Conservation (phyloP, 2,113 vertebrate genomes). For the Parotia lawesii region DNA sequence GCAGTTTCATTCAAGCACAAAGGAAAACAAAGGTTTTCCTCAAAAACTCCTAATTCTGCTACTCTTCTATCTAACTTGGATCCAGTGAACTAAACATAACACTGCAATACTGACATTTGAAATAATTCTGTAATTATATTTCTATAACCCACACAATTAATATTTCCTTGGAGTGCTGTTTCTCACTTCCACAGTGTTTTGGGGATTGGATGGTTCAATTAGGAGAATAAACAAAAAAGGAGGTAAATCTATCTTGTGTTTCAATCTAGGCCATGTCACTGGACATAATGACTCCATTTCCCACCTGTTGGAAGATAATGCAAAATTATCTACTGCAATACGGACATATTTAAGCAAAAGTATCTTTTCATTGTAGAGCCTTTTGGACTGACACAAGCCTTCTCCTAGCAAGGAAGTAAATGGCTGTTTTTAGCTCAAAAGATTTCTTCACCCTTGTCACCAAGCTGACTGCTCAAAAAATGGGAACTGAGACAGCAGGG, state of each 20-base stretch:
- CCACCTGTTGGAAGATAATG: neutral
- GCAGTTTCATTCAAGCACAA: neutral
- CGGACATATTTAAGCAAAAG: neutral
- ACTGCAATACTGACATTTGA: neutral
- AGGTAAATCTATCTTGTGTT: neutral
- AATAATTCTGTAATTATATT: neutral
- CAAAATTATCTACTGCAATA: neutral
- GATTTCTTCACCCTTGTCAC: neutral
- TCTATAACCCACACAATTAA: neutral
- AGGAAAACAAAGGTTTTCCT: neutral
- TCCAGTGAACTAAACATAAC: neutral
- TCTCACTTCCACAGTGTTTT: neutral
- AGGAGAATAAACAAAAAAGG: neutral
- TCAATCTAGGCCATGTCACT: neutral
- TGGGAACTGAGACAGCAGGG: neutral
- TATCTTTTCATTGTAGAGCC: neutral
- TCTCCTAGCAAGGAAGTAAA: neutral
- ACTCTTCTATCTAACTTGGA: neutral
- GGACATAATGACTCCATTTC: neutral
- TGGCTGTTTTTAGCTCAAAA: neutral
- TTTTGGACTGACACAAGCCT: neutral
- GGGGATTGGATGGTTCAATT: neutral
- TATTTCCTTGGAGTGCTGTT: neutral
- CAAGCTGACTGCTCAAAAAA: neutral
- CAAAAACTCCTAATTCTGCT: neutral